phyloP scores from a whole-genome alignment of 2,888 invertebrate species.

The Limnephilus auricula region DNA sequence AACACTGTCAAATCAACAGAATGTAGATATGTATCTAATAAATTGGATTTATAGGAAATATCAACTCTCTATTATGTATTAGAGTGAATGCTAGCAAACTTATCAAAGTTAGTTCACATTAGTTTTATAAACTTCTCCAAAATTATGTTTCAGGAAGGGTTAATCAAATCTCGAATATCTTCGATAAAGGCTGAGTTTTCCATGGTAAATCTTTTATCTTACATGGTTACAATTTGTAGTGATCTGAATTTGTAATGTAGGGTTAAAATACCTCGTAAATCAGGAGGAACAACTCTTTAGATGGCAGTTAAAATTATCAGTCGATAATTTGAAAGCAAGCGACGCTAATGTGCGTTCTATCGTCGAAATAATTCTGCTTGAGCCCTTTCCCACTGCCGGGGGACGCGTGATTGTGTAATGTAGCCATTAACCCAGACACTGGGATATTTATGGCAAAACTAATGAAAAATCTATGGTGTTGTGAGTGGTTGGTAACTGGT shows the following conservation, averaged over 20 bases:
- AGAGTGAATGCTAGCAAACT: neutral
- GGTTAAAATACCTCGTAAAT: slow-evolving; percentile 19
- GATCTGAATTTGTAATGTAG: neutral
- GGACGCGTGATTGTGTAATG: slow-evolving; percentile 60
- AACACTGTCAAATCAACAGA: neutral
- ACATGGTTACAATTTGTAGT: neutral
- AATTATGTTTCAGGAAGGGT: neutral
- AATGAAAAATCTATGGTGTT: slow-evolving; percentile 51
- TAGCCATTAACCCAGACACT: slow-evolving; percentile 50
- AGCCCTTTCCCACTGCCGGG: slow-evolving; percentile 55
- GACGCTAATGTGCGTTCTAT: slow-evolving; percentile 56
- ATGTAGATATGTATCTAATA: neutral
- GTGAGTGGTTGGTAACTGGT: neutral
- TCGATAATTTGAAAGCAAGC: slow-evolving; percentile 46
- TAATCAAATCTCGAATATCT: neutral
- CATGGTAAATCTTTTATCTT: neutral
- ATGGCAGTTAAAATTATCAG: slow-evolving; percentile 49
- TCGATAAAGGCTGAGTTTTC: neutral
- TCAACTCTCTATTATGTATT: neutral
- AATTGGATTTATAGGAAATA: neutral
- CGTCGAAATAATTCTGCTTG: slow-evolving; percentile 54
- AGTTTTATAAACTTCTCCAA: neutral
- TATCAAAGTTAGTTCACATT: neutral
- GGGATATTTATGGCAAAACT: slow-evolving; percentile 49
- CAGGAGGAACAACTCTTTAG: slow-evolving; percentile 50